Conservation (phyloP, 2,113 vertebrate species). For the Zosterops borbonicus region DNA sequence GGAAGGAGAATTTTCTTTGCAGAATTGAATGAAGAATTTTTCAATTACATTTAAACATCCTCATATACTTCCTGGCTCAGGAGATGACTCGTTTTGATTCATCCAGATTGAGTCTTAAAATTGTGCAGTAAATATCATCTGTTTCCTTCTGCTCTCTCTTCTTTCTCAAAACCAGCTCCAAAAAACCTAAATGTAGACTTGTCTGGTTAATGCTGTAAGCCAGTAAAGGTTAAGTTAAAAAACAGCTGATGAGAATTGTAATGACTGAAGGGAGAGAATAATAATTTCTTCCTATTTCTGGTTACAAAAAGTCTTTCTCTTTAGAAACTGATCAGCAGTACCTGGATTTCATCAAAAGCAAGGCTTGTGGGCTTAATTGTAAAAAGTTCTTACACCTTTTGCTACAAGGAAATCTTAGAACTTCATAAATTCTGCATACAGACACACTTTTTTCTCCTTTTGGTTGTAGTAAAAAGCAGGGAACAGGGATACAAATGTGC, state of each 20-base stretch:
- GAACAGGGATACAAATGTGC: not conserved
- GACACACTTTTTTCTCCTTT: not conserved
- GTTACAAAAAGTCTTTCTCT: not conserved
- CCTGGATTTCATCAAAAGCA: not conserved
- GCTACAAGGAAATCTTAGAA: not conserved
- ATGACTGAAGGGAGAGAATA: not conserved
- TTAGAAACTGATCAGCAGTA: not conserved
- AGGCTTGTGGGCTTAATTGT: not conserved
- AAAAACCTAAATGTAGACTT: not conserved
- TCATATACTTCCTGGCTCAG: not conserved
- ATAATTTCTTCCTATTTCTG: not conserved
- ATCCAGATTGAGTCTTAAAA: not conserved
- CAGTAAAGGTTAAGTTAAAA: not conserved
- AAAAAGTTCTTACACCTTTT: not conserved
- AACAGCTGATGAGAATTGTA: not conserved
- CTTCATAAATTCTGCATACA: not conserved
- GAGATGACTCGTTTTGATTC: not conserved
- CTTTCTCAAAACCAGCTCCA: not conserved
- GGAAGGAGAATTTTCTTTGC: not conserved
- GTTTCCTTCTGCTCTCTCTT: not conserved
- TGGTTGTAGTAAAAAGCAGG: not conserved
- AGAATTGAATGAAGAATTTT: not conserved
- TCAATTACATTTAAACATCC: not conserved
- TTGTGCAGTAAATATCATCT: not conserved
- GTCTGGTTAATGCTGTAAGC: not conserved